phyloP scores from a whole-genome alignment of 2,888 invertebrate genomes.

The Perizoma flavofasciatum region DNA sequence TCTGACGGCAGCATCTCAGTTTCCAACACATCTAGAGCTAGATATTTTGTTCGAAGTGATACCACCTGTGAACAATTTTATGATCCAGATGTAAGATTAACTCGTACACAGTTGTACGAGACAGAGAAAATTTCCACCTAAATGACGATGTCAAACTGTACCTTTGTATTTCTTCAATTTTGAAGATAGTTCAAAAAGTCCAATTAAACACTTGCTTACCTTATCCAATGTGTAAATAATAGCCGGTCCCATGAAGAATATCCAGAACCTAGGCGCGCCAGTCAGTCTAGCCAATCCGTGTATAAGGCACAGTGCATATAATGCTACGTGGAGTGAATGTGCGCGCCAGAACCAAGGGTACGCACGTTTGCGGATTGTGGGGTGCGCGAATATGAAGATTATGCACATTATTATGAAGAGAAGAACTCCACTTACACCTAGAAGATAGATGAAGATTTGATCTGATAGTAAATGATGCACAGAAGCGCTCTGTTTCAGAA shows the following conservation, averaged over 20 bases:
- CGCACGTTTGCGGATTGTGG: slow-evolving; percentile 94
- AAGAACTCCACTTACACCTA: slow-evolving; percentile 93
- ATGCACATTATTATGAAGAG: slow-evolving; percentile 96
- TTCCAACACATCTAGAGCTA: slow-evolving; percentile 96
- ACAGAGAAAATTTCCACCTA: no score
- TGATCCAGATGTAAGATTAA: background rate
- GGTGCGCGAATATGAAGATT: slow-evolving; percentile 98
- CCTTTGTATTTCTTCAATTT: no score
- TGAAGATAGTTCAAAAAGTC: no score
- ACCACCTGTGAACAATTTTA: slow-evolving; percentile 86
- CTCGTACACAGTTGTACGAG: no score
- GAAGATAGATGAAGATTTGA: background rate
- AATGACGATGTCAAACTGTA: no score
- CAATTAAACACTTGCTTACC: slow-evolving; percentile 63
- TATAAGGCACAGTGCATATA: slow-evolving; percentile 93
- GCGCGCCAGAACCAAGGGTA: slow-evolving; percentile 98
- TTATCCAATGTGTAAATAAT: slow-evolving; percentile 95
- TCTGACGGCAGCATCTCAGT: slow-evolving; percentile 97
- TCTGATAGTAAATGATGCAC: no score
- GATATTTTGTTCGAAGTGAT: slow-evolving; percentile 94
- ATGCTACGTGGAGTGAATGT: slow-evolving; percentile 93
- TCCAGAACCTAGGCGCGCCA: slow-evolving; percentile 96
- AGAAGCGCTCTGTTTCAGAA: no score
- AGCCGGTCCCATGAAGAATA: slow-evolving; percentile 96
- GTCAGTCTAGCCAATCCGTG: slow-evolving; percentile 96